Base-by-base conservation (phyloP, 2,113 vertebrate genomes). In the Alexandromys fortis region DNA sequence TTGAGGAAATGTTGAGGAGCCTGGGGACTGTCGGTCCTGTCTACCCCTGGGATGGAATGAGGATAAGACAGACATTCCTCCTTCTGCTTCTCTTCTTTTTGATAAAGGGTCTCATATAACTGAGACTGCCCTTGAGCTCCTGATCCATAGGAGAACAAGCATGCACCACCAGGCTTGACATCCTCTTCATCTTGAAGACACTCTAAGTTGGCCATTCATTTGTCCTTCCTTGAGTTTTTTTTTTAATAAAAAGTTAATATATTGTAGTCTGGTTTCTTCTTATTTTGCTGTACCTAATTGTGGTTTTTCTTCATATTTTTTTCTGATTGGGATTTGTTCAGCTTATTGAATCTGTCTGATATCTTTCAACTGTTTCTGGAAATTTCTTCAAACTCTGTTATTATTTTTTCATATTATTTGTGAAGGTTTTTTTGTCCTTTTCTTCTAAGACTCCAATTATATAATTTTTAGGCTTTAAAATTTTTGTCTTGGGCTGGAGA, bases 361-460 rank as follows among this genome's bases (percentile, higher is more conserved):
- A 49, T 26, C 75, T 68, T 63, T 86, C 42, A 49, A 68, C 30
- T 3, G 14, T 86, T 88, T 86, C 30, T 38, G 52, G 33, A 93
- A 73, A 47, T 22, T 81, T 94, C 42, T 86, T 63, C 70, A 90
- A 67, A 77, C 86, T 87, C 24, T 76, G 61, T 65, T 82, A 85
- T 61, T 14, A 38, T 65, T 85, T 30, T 55, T 83, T 85, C 17
- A 75, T 42, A 42, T 38, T 85, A 65, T 30, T 21, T 65, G 65
- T 55, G 24, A 10, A 28, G 6, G 7, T 24, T 65, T 14, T 14
- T 72, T 47, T 61, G 13, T 85, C 13, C 28, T 28, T 78, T 90
- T 52, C 83, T 88, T 63, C 47, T 47, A 28, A 19, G 22, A 82
- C 55, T 61, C 79, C n/a, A 63, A 83, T 12, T 63, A 83, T 61